phyloP scores from a whole-genome alignment of 1,140 invertebrate species.

The Bombus vancouverensis region DNA sequence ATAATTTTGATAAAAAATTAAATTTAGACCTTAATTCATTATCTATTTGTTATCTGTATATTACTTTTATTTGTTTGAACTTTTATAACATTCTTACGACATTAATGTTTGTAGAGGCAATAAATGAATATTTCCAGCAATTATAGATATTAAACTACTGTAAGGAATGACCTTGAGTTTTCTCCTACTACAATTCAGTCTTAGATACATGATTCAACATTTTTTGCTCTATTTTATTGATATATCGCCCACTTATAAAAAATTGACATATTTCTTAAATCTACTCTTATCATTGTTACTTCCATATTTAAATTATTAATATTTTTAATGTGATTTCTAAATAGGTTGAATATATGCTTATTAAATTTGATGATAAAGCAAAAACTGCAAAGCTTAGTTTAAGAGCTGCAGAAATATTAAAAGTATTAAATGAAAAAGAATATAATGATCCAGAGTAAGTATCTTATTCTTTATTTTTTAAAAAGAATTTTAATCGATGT shows the following conservation, averaged over 20 bases:
- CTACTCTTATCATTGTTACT: not conserved
- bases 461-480: not conserved
- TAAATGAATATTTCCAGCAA: not conserved
- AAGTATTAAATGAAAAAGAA: conserved; percentile 92
- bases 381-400: conserved; percentile 93
- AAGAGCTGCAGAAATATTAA: conserved; percentile 90
- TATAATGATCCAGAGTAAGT: conserved; percentile 89
- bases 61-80: not conserved
- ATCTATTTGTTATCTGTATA: not conserved
- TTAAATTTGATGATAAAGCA: conserved; percentile 96
- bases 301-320: not conserved
- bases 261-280: not conserved
- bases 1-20: not conserved
- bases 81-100: not conserved
- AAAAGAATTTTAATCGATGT: not conserved
- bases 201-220: conserved; percentile 25
- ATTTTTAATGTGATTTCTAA: conserved; percentile 22
- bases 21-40: not conserved
- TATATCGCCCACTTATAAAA: not conserved
- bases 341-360: conserved; percentile 96
- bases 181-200: not conserved
- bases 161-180: conserved; percentile 33
- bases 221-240: conserved; percentile 14
- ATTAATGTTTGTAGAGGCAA: not conserved
- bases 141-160: not conserved